These are phyloP conservation scores for Linepithema humile DNA, from an alignment of 1,140 invertebrate genomes.

Conservation along the genomic window DNA sequence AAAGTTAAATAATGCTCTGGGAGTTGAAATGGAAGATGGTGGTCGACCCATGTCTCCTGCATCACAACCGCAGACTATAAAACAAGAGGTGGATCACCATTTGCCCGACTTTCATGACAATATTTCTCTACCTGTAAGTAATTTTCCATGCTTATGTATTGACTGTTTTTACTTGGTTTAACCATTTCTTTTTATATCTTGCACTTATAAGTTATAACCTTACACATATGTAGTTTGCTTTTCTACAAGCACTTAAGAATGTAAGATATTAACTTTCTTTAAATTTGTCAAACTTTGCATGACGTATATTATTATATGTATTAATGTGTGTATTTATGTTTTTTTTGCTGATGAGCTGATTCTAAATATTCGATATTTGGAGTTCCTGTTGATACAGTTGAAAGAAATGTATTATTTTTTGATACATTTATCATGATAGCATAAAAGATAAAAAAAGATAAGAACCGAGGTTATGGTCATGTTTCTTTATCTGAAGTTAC, in stretches of 20 bases:
- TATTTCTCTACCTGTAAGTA: constrained; percentile 83
- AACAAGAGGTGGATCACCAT: constrained; percentile 86
- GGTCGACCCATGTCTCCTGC: constrained; percentile 85
- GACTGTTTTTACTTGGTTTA: not conserved
- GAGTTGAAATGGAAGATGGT: constrained; percentile 86
- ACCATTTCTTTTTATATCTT: not conserved
- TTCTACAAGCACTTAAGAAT: not conserved
- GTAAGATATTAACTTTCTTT: constrained; percentile 16
- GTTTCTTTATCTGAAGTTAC: constrained; percentile 31
- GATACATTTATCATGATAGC: constrained; percentile 17
- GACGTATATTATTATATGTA: not conserved
- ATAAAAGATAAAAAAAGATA: constrained; percentile 45
- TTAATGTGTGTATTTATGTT: not conserved
- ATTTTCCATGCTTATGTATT: constrained; percentile 21
- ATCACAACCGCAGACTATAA: constrained; percentile 86
- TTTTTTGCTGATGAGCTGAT: not conserved
- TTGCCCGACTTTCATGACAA: constrained; percentile 84
- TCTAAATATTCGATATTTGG: not conserved
- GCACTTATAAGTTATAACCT: not conserved
- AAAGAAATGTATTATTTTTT: constrained; percentile 22
- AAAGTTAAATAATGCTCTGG: constrained; percentile 87
- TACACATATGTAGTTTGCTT: not conserved
- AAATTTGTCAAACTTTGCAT: constrained; percentile 4
- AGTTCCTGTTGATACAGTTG: not conserved
- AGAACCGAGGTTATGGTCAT: not conserved